These are phyloP conservation scores for Neogobius melanostomus DNA, from an alignment of 2,113 vertebrate species.

Conservation along the genomic window DNA sequence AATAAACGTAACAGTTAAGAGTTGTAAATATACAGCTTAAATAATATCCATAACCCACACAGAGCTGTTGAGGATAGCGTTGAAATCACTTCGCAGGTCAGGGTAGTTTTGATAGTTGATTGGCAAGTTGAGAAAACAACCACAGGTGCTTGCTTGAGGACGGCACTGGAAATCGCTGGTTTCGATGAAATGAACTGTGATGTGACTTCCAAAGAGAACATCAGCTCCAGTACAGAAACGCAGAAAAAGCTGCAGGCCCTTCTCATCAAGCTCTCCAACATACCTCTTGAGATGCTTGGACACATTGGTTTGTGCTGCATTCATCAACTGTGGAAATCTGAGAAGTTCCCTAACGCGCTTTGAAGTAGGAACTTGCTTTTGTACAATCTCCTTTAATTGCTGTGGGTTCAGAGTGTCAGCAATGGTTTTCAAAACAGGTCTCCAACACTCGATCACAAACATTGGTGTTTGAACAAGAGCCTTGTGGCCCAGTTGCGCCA, in stretches of 20 bases:
- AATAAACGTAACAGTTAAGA: too few species aligned
- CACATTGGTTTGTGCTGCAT: too few species aligned
- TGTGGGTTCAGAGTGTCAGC: background rate
- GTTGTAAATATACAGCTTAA: too few species aligned
- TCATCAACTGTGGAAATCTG: too few species aligned
- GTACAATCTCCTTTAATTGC: background rate
- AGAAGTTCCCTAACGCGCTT: constrained; percentile 5
- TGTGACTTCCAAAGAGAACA: too few species aligned
- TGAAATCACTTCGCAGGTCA: too few species aligned
- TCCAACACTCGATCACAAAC: background rate
- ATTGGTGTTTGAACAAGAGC: background rate
- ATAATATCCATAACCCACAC: too few species aligned
- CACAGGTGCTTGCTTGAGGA: background rate
- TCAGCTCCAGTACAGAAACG: background rate
- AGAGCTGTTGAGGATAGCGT: too few species aligned
- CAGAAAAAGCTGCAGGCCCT: background rate
- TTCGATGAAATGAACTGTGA: background rate
- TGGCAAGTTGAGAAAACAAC: background rate
- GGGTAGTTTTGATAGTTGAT: background rate
- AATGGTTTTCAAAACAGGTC: background rate
- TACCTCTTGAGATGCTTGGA: too few species aligned
- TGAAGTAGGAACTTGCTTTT: background rate
- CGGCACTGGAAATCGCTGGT: background rate
- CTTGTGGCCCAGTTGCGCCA: background rate
- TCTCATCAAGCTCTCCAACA: background rate